A percentile compares a stretch with the other conserved stretches of the same genome.
Evolutionary conservation across 2,797 vertebrate genomes (phyloP).

Genomic region (Cacajao melanocephalus): DNA sequence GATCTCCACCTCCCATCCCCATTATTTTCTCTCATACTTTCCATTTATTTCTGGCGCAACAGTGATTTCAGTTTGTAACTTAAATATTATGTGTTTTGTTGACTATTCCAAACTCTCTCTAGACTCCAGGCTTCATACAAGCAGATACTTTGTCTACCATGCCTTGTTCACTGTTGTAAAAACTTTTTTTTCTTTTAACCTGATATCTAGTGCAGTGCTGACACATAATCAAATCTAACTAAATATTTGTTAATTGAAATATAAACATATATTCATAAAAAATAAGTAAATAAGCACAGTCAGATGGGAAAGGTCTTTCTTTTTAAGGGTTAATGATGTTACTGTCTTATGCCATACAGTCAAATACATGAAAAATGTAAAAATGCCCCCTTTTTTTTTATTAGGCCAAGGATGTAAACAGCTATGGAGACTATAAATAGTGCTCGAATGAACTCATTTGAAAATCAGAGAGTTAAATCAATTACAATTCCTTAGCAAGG

Average conservation of each 20-base stretch:
- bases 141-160: not conserved
- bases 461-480: not conserved
- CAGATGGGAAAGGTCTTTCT: not conserved
- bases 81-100: not conserved
- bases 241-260: conserved; percentile 2
- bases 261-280: not conserved
- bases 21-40: not conserved
- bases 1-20: too few relatives aligned
- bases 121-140: not conserved
- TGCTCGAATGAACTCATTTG: not conserved
- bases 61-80: not conserved
- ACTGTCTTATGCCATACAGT: not conserved
- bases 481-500: not conserved
- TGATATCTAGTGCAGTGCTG: not conserved
- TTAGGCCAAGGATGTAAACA: not conserved
- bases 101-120: not conserved
- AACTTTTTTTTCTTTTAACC: not conserved
- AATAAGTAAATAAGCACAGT: not conserved
- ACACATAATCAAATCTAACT: not conserved
- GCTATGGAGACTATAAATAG: not conserved
- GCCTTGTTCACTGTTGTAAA: not conserved
- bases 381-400: not conserved
- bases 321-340: not conserved
- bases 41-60: not conserved
- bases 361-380: not conserved